These are phyloP conservation scores for Paradoxurus hermaphroditus DNA, from an alignment of 2,113 vertebrate genomes.

Conservation along the genomic window DNA sequence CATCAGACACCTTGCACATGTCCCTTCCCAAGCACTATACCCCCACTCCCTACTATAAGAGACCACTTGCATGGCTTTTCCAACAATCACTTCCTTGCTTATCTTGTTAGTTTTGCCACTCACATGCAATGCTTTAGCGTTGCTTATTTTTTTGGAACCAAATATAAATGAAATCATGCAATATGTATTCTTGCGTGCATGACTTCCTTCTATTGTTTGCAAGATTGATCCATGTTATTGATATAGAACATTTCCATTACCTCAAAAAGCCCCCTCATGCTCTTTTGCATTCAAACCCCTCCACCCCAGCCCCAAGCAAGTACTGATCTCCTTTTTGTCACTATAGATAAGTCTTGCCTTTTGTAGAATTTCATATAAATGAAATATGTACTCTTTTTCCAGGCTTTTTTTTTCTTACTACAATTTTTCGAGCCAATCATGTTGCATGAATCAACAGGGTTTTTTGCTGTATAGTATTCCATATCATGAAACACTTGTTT, in stretches of 20 bases:
- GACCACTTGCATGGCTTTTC: not conserved
- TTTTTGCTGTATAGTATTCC: not conserved
- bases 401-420: not conserved
- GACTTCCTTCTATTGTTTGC: conserved; percentile 50
- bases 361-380: conserved; percentile 18
- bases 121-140: not conserved
- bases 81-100: not conserved
- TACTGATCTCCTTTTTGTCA: conserved; percentile 34
- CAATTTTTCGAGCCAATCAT: not conserved
- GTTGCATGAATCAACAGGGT: not conserved
- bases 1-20: not conserved
- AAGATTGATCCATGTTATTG: conserved; percentile 17
- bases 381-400: not conserved
- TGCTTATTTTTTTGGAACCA: not conserved
- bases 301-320: not conserved
- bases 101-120: not conserved
- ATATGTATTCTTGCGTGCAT: conserved; percentile 21
- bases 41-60: not conserved
- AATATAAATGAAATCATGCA: conserved; percentile 35
- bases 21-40: not conserved
- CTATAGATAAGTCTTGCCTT: conserved; percentile 4
- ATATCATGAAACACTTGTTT: not conserved
- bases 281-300: not conserved
- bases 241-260: conserved; percentile 47
- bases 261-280: conserved; percentile 23